Evolutionary conservation across 2,113 vertebrate species (phyloP).

Genomic region (Cochlearius cochlearius): DNA sequence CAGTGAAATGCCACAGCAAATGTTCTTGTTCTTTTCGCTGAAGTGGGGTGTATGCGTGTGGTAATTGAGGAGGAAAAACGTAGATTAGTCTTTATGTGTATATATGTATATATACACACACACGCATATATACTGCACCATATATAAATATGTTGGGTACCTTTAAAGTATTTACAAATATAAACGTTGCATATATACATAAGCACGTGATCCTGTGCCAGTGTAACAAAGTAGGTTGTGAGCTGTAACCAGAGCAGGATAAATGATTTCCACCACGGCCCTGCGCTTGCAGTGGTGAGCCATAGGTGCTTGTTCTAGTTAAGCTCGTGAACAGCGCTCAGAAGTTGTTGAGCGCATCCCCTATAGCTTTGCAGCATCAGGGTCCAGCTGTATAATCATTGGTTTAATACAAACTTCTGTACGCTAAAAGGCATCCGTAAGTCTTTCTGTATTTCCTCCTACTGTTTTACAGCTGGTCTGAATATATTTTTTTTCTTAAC

Average conservation of each 20-base stretch:
- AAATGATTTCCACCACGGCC: not conserved
- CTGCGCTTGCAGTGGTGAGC: not conserved
- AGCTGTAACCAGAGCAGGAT: not conserved
- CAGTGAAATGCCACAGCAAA: not conserved
- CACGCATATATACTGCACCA: accelerated
- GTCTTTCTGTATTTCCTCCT: not conserved
- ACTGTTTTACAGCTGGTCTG: not conserved
- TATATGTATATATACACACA: not conserved
- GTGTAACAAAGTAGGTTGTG: not conserved
- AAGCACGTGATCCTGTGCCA: not conserved
- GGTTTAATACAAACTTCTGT: not conserved
- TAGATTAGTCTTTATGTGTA: not conserved
- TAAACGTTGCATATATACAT: not conserved
- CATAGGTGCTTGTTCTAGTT: not conserved
- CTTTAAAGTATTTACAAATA: not conserved
- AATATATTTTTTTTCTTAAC: not conserved
- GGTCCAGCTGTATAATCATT: not conserved
- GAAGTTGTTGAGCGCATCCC: not conserved
- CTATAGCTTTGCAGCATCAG: not conserved
- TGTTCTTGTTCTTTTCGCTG: not conserved
- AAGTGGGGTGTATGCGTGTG: not conserved
- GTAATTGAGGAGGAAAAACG: not conserved
- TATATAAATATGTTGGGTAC: not conserved
- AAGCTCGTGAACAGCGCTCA: not conserved
- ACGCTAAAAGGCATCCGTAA: not conserved